phyloP scores from a whole-genome alignment of 1,140 invertebrate genomes.

The Drosophila santomea region DNA sequence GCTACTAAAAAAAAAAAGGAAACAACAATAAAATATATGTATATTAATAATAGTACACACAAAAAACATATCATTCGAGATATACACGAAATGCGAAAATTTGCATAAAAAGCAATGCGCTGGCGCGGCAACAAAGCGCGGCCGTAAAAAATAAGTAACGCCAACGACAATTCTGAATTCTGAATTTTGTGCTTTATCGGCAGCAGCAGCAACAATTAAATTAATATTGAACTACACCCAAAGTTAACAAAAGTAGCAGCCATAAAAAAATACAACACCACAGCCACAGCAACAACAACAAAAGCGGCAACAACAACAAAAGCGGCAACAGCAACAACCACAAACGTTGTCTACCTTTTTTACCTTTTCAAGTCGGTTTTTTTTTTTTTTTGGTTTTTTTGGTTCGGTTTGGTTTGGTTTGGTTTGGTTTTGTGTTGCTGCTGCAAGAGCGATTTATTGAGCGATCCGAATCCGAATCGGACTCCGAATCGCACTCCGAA shows the following conservation, averaged over 20 bases:
- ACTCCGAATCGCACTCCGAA: slow-evolving; percentile 7
- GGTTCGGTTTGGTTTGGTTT: too few relatives aligned
- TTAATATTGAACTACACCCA: slow-evolving; percentile 77
- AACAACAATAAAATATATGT: slow-evolving; percentile 39
- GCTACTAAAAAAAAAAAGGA: slow-evolving; percentile 3
- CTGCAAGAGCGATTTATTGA: slow-evolving; percentile 19
- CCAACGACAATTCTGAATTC: slow-evolving; percentile 64
- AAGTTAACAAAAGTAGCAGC: slow-evolving; percentile 40
- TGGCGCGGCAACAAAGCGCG: slow-evolving; percentile 57
- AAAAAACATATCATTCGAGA: slow-evolving; percentile 26
- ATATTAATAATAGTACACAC: slow-evolving; percentile 26
- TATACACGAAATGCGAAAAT: slow-evolving; percentile 52
- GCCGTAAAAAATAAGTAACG: slow-evolving; percentile 53
- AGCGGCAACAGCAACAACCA: slow-evolving; percentile 32
- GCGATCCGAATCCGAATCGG: background rate
- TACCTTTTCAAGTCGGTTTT: slow-evolving; percentile 63
- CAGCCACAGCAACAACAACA: slow-evolving; percentile 26
- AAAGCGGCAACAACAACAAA: slow-evolving; percentile 29
- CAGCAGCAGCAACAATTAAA: slow-evolving; percentile 67
- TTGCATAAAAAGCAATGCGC: slow-evolving; percentile 53
- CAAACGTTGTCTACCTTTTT: slow-evolving; percentile 64
- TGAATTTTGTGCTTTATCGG: slow-evolving; percentile 73
- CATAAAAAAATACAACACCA: slow-evolving; percentile 39
- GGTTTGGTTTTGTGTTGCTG: slow-evolving; percentile 25
- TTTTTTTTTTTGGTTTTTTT: too few relatives aligned